Conservation (phyloP, 2,888 invertebrate species). For the Hermaeophaga mercurialis region DNA sequence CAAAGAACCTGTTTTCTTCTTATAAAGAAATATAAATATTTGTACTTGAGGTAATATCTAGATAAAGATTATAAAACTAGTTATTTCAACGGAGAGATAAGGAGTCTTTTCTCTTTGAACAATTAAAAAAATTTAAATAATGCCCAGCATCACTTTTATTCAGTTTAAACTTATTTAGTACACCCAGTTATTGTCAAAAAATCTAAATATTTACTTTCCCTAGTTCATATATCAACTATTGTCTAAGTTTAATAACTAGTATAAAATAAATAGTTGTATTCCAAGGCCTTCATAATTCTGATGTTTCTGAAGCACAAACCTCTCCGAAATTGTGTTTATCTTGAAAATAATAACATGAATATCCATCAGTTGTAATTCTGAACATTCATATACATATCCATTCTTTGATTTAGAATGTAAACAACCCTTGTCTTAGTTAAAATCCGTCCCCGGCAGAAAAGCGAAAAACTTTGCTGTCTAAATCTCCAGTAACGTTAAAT, state of each 20-base stretch:
- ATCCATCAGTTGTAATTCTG: not conserved
- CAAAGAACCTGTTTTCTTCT: not conserved
- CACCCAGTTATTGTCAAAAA: not conserved
- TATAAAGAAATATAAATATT: not conserved
- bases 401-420: constrained; percentile 6
- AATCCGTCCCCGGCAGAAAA: constrained; percentile 8
- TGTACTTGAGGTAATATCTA: not conserved
- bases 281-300: not conserved
- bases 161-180: too few relatives aligned
- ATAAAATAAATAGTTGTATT: too few relatives aligned
- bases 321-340: not conserved
- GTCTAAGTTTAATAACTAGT: too few relatives aligned
- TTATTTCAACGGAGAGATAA: not conserved
- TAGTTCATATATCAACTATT: too few relatives aligned
- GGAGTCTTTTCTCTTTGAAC: not conserved
- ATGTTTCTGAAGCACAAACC: not conserved
- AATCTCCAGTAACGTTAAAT: constrained; percentile 33
- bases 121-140: too few relatives aligned
- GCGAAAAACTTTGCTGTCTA: constrained; percentile 22
- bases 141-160: too few relatives aligned
- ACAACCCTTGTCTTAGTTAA: not conserved
- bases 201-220: not conserved
- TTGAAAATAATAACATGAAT: not conserved
- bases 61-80: not conserved
- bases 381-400: constrained; percentile 5